A percentile compares a stretch with the other conserved stretches of the same genome.
Evolutionary conservation across 2,113 vertebrate species (phyloP).

Genomic region (Antennarius striatus): DNA sequence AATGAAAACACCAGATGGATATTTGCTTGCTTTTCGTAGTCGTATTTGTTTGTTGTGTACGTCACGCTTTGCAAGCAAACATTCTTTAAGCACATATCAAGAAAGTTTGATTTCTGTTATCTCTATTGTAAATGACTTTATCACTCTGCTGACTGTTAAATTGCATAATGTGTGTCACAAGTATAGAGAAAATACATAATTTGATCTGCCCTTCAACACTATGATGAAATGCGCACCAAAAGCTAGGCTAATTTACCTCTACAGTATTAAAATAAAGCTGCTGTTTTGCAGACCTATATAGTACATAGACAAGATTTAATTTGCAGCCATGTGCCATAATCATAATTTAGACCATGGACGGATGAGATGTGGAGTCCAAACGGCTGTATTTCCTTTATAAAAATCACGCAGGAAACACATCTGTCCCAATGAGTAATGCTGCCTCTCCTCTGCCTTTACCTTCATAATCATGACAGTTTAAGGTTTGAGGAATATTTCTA

Average conservation of each 20-base stretch:
- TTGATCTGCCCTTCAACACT: constrained; percentile 1
- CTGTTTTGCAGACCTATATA: constrained; percentile 7
- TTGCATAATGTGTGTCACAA: neutral
- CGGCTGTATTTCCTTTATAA: constrained; percentile 38
- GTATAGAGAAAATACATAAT: neutral
- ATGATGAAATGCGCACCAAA: neutral
- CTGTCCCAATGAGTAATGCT: constrained; percentile 25
- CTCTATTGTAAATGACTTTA: constrained; percentile 41
- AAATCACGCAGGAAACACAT: constrained; percentile 23
- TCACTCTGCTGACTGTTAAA: constrained; percentile 6
- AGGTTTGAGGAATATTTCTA: constrained; percentile 41
- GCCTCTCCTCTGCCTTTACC: constrained; percentile 14
- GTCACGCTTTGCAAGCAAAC: neutral
- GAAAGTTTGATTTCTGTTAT: constrained; percentile 54
- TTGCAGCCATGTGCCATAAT: constrained; percentile 6
- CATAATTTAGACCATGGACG: constrained; percentile 22
- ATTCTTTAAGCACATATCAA: constrained; percentile 24
- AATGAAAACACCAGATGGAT: constrained; percentile 58
- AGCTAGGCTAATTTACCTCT: too few species aligned
- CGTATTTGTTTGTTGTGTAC: constrained; percentile 7
- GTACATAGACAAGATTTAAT: neutral
- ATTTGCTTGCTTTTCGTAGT: constrained; percentile 14
- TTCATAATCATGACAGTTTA: constrained; percentile 38
- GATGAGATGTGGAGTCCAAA: constrained; percentile 29
- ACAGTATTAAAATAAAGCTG: too few species aligned